Conservation (phyloP, 1,140 invertebrate genomes). For the Kradibia gibbosae region DNA sequence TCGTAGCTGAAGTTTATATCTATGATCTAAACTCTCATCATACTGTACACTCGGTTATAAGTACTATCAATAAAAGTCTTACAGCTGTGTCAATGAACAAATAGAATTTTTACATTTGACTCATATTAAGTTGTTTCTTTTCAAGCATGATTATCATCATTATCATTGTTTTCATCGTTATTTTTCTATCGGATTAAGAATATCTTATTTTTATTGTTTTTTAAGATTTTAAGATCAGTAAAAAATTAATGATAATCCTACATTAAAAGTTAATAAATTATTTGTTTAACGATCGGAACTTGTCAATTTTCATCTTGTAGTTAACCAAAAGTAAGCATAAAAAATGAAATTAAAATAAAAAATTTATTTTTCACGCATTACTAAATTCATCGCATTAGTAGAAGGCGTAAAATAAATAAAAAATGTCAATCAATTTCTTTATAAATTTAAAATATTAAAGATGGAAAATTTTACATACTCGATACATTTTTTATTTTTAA, state of each 20-base stretch:
- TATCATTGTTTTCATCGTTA: slow-evolving; percentile 14
- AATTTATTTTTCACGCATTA: too few relatives aligned
- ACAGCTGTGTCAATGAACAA: slow-evolving; percentile 24
- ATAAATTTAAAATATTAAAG: too few relatives aligned
- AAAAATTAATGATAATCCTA: background rate
- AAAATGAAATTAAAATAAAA: too few relatives aligned
- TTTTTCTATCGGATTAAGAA: background rate
- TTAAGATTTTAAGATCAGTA: background rate
- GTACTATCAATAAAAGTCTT: background rate
- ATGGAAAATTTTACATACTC: too few relatives aligned
- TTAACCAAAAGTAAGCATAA: too few relatives aligned
- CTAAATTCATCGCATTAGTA: too few relatives aligned
- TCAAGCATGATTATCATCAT: background rate
- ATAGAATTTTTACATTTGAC: slow-evolving; percentile 15
- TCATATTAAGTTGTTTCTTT: slow-evolving; percentile 21
- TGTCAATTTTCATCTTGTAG: too few relatives aligned
- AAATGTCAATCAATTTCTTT: too few relatives aligned
- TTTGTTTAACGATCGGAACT: too few relatives aligned
- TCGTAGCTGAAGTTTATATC: slow-evolving; percentile 4
- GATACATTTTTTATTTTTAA: too few relatives aligned
- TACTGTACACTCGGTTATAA: background rate
- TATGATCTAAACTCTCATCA: background rate
- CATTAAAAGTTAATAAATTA: too few relatives aligned
- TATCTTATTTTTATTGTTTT: background rate
- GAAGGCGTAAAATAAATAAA: too few relatives aligned